phyloP scores from a whole-genome alignment of 2,888 invertebrate genomes.

The Julus scanicus region DNA sequence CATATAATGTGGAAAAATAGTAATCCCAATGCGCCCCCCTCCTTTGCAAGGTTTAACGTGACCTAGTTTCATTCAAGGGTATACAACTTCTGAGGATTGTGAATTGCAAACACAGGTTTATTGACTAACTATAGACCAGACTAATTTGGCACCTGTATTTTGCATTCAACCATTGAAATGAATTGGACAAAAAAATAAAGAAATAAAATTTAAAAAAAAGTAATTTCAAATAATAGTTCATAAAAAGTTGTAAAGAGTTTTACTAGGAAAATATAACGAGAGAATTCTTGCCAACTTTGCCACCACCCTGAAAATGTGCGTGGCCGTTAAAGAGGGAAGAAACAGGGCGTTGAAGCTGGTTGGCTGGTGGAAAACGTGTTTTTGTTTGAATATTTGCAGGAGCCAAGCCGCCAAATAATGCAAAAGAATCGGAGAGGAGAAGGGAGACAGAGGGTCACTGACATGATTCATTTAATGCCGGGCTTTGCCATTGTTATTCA shows the following conservation, averaged over 20 bases:
- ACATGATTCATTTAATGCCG: conserved; percentile 45
- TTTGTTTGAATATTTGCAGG: conserved; percentile 47
- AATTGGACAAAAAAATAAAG: neutral
- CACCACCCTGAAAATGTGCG: conserved; percentile 33
- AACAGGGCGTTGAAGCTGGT: conserved; percentile 41
- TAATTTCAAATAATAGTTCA: no score
- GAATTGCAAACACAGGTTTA: neutral
- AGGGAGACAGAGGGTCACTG: conserved; percentile 47
- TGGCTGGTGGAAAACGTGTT: conserved; percentile 43
- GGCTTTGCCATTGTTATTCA: conserved; percentile 17
- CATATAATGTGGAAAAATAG: neutral
- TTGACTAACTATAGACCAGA: conserved; percentile 17
- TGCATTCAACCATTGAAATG: neutral
- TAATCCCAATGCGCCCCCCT: neutral
- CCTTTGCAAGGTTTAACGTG: conserved; percentile 19
- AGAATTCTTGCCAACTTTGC: neutral
- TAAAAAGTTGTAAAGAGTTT: neutral
- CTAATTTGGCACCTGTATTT: neutral
- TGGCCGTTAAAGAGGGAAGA: conserved; percentile 5
- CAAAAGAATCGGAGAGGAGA: conserved; percentile 9
- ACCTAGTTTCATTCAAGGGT: conserved; percentile 45
- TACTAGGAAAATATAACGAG: neutral
- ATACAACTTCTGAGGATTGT: neutral
- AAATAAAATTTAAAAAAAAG: neutral
- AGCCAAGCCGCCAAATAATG: conserved; percentile 30